A percentile compares a stretch with the other conserved stretches of the same genome.
These are phyloP conservation scores for Drosophila atripex DNA, from an alignment of 2,888 invertebrate species.

Conservation along the genomic window DNA sequence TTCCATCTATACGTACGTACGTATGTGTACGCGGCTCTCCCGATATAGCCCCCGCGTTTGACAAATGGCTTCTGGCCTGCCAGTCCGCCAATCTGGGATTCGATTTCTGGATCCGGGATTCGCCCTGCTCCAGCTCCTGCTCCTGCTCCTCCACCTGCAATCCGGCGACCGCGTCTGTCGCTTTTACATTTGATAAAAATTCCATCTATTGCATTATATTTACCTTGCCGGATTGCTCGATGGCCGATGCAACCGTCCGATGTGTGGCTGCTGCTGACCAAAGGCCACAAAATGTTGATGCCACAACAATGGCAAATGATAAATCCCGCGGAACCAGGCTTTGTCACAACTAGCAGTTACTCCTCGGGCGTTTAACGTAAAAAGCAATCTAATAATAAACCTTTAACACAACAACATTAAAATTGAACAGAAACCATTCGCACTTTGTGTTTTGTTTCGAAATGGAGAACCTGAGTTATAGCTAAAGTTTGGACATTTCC, in stretches of 20 bases:
- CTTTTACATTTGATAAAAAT: constrained; percentile 79
- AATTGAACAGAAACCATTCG: neutral
- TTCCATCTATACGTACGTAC: constrained; percentile 5
- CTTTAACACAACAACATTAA: too few species aligned
- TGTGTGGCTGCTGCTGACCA: constrained; percentile 22
- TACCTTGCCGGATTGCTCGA: constrained; percentile 39
- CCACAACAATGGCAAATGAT: constrained; percentile 46
- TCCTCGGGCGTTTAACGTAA: neutral
- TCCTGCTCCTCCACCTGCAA: constrained; percentile 40
- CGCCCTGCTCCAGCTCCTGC: constrained; percentile 12
- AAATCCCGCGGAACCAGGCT: constrained; percentile 32
- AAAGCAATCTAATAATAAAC: too few species aligned
- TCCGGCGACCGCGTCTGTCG: constrained; percentile 36
- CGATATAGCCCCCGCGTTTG: constrained; percentile 66
- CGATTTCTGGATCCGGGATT: constrained; percentile 66
- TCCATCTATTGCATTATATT: constrained; percentile 70
- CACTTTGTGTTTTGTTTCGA: constrained; percentile 1
- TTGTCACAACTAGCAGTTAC: neutral
- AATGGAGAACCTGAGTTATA: constrained; percentile 5
- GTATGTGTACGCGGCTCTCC: constrained; percentile 14
- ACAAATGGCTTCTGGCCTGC: constrained; percentile 81
- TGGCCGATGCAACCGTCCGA: constrained; percentile 31
- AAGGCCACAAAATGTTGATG: constrained; percentile 45
- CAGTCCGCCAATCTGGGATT: constrained; percentile 64
- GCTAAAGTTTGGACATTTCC: constrained; percentile 64